phyloP scores from a whole-genome alignment of 1,140 invertebrate species.

The Lordiphosa mommai region DNA sequence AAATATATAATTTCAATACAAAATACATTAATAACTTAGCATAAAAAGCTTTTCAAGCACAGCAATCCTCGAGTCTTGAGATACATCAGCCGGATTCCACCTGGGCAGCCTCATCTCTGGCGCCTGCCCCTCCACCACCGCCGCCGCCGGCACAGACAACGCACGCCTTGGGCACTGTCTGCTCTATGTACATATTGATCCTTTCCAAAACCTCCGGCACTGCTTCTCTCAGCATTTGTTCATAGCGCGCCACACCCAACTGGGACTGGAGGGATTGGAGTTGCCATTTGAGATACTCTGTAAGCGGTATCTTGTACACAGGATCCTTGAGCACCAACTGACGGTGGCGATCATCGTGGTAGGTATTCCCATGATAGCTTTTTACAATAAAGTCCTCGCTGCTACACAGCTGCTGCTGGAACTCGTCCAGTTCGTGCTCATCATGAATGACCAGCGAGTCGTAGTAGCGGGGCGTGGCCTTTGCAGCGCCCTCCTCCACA shows the following conservation, averaged over 20 bases:
- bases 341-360: slow-evolving; percentile 81
- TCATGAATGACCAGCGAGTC: slow-evolving; percentile 74
- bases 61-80: slow-evolving; percentile 43
- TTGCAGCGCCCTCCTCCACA: slow-evolving; percentile 29
- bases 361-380: slow-evolving; percentile 71
- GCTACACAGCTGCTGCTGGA: slow-evolving; percentile 37
- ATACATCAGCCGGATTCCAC: slow-evolving; percentile 37
- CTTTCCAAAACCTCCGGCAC: slow-evolving; percentile 85
- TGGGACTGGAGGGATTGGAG: slow-evolving; percentile 82
- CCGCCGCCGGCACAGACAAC: slow-evolving; percentile 46
- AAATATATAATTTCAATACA: slow-evolving; percentile 77
- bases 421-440: slow-evolving; percentile 67
- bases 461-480: slow-evolving; percentile 52
- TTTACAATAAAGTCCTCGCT: slow-evolving; percentile 66
- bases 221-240: slow-evolving; percentile 85
- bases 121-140: neutral
- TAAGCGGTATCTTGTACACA: slow-evolving; percentile 85
- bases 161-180: slow-evolving; percentile 63
- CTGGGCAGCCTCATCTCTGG: slow-evolving; percentile 22
- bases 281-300: slow-evolving; percentile 85
- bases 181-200: slow-evolving; percentile 80
- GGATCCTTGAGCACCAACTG: slow-evolving; percentile 85
- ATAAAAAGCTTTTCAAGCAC: slow-evolving; percentile 69
- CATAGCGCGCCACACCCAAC: slow-evolving; percentile 85
- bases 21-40: slow-evolving; percentile 74